Base-by-base conservation (phyloP, 2,888 invertebrate species). In the Cinara cedri region DNA sequence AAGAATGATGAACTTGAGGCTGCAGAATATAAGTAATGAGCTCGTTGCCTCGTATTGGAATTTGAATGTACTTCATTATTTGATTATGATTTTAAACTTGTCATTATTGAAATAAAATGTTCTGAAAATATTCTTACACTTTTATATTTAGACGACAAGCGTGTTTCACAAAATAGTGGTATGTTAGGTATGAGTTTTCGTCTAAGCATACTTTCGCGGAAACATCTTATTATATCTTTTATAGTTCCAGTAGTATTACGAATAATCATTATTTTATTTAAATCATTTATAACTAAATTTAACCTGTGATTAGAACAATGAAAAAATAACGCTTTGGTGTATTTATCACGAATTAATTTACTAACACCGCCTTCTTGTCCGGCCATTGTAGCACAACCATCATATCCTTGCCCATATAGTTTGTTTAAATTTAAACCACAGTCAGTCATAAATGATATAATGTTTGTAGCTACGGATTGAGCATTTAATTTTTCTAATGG, bases 261-360 rank as follows among this genome's bases (percentile, higher is more conserved):
- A n/a, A n/a, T n/a, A n/a, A n/a, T n/a, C n/a, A n/a, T n/a, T n/a
- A n/a, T n/a, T n/a, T n/a, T n/a, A n/a, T n/a, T n/a, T n/a, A n/a
- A n/a, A n/a, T n/a, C n/a, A n/a, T n/a, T n/a, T n/a, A n/a, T n/a
- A n/a, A n/a, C n/a, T n/a, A n/a, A n/a, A n/a, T n/a, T n/a, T n/a
- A n/a, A n/a, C n/a, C n/a, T n/a, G n/a, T n/a, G n/a, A n/a, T n/a
- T n/a, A n/a, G n/a, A n/a, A n/a, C n/a, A n/a, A n/a, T n/a, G n/a
- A n/a, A n/a, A n/a, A n/a, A n/a, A n/a, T n/a, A n/a, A n/a, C n/a
- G n/a, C n/a, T n/a, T n/a, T n/a, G n/a, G n/a, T n/a, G n/a, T n/a
- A n/a, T n/a, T n/a, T n/a, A 13, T 65, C 24, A 21, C 66, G 19
- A 66, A 44, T 68, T 68, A 68, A 14, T 68, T 49, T 63, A 63